phyloP scores from a whole-genome alignment of 92 coral and sea anemone species.

The Isaurus tuberculatus region DNA sequence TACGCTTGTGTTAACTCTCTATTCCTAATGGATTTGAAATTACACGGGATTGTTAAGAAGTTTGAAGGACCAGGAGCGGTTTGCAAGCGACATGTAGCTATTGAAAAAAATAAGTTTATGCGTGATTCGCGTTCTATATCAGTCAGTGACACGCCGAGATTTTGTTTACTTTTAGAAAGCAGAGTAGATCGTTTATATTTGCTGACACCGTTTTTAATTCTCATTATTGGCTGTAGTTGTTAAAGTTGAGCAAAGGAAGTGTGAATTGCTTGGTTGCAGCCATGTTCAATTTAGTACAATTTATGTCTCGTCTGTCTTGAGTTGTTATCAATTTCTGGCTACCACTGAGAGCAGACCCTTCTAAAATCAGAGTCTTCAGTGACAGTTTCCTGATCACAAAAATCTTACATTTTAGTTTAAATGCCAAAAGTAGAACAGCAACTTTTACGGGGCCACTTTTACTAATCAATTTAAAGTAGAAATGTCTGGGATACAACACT shows the following conservation, averaged over 20 bases:
- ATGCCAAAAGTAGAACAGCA: neutral
- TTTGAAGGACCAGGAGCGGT: neutral
- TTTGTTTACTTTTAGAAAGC: constrained; percentile 58
- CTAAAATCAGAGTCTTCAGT: neutral
- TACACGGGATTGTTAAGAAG: neutral
- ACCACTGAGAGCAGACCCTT: neutral
- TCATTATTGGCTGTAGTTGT: neutral
- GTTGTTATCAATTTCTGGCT: neutral
- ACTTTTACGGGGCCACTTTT: neutral
- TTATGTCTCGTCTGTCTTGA: neutral
- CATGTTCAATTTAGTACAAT: neutral
- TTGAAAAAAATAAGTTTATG: neutral
- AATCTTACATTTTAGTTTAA: neutral
- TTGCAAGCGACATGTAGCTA: neutral
- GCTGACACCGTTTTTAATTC: constrained; percentile 13
- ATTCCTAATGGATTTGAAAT: neutral
- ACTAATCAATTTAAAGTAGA: neutral
- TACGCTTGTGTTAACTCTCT: constrained; percentile 25
- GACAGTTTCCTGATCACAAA: neutral
- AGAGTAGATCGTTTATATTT: constrained; percentile 41
- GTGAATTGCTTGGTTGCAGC: neutral
- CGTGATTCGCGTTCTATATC: constrained; percentile 4
- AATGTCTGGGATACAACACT: neutral
- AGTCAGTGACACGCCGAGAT: constrained; percentile 23
- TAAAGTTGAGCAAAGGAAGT: neutral